Evolutionary conservation across 2,113 vertebrate genomes (phyloP).

Genomic region (Chloropsis hardwickii): DNA sequence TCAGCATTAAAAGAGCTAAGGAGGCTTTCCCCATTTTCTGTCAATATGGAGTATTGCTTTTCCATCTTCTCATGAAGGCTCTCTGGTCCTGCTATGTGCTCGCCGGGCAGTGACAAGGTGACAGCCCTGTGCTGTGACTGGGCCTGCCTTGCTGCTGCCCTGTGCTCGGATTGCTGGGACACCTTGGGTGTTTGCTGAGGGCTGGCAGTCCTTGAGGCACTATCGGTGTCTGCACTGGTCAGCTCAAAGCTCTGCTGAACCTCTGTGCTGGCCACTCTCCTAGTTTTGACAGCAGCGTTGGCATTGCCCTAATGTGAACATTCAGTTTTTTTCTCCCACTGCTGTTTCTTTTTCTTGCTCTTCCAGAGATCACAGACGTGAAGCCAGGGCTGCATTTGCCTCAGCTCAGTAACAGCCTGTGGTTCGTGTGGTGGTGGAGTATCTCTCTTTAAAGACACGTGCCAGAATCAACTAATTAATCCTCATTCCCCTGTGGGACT

Average conservation of each 20-base stretch:
- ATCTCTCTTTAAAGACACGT: not conserved
- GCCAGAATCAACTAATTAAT: not conserved
- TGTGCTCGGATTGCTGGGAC: fast-evolving
- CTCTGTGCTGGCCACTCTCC: not conserved
- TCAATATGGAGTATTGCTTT: not conserved
- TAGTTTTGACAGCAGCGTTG: not conserved
- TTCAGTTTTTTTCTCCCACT: not conserved
- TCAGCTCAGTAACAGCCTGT: not conserved
- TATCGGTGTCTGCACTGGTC: not conserved
- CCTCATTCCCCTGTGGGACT: not conserved
- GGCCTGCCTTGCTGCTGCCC: not conserved
- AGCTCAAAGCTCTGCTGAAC: not conserved
- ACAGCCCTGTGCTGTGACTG: fast-evolving
- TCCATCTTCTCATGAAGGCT: not conserved
- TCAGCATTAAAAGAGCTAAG: not conserved
- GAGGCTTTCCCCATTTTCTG: not conserved
- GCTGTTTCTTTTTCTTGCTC: not conserved
- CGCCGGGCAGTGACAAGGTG: not conserved
- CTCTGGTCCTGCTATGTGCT: fast-evolving
- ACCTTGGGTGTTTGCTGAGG: not conserved
- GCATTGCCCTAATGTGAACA: fast-evolving
- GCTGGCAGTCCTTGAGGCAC: not conserved
- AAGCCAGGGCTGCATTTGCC: not conserved
- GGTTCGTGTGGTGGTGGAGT: not conserved
- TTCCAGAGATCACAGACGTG: not conserved